Evolutionary conservation across 2,113 vertebrate genomes (phyloP), one percentile per base, ranked within the genome.

Genomic region (Peromyscus leucopus): DNA sequence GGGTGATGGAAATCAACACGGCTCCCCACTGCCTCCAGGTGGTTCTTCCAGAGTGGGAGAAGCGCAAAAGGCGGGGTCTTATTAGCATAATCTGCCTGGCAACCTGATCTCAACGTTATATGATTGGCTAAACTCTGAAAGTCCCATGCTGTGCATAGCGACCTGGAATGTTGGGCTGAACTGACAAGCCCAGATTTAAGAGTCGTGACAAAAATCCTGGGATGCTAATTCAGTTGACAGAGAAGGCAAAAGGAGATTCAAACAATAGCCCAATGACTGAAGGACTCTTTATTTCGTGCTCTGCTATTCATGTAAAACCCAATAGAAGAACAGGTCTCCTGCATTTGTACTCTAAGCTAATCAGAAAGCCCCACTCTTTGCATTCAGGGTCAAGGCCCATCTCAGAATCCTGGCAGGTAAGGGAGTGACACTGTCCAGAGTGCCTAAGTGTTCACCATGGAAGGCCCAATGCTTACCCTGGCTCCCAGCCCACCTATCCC

Each of bases 11-110:
- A 98, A 98, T 97, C 98, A 97, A 96, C 46, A 61, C 98, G 97
- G 46, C 97, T 7, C 98, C 97, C 98, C 97, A 96, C 97, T 97
- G 94, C 98, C 98, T 97, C 97, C 98, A 98, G 98, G 98, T 98
- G 98, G 98, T 98, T 98, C 98, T 98, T 98, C 98, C 98, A 97
- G 98, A 98, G 98, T 98, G 97, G 98, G 98, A 97, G 97, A 97
- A 74, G 96, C 87, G 97, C 89, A 97, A 94, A 97, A 97, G 98
- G 98, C 96, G 98, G 96, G 96, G 96, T 36, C 63, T 97, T 63
- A 94, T 98, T 98, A 98, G 96, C 98, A 98, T 98, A 98, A 97
- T 87, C 97, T 98, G 96, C 98, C 97, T 93, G 97, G 98, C 97
- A 98, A 98, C 98, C 89, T 84, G 95, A 96, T 12, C 93, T 93